Percentiles rank a stretch among this genome's conserved stretches.
Conservation (phyloP, 2,888 invertebrate genomes). For the Lycocerus yunnanus region DNA sequence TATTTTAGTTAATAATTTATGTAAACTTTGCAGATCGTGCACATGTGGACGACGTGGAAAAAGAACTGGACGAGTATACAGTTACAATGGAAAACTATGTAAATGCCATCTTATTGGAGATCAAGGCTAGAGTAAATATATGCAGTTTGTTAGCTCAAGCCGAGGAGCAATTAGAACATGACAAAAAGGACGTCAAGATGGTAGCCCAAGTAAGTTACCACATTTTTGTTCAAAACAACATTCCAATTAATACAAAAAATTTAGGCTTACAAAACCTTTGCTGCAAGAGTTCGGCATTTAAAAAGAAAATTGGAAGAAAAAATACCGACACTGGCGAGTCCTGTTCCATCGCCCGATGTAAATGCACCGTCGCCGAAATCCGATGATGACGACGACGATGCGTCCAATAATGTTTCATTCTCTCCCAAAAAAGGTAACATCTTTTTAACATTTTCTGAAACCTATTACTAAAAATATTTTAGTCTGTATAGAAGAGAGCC, state of each 20-base stretch:
- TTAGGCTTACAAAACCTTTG: constrained; percentile 94
- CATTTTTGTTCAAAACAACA: background rate
- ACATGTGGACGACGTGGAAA: constrained; percentile 84
- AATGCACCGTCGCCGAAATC: constrained; percentile 78
- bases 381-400: constrained; percentile 80
- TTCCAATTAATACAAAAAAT: constrained; percentile 24
- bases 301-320: constrained; percentile 86
- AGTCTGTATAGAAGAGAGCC: background rate
- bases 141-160: constrained; percentile 80
- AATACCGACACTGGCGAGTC: constrained; percentile 70
- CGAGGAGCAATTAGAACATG: constrained; percentile 85
- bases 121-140: constrained; percentile 78
- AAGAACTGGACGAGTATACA: constrained; percentile 83
- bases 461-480: background rate
- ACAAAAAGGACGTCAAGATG: constrained; percentile 92
- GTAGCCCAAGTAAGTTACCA: constrained; percentile 84
- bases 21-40: constrained; percentile 68
- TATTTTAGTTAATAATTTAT: background rate
- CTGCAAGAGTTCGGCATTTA: constrained; percentile 81
- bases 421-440: constrained; percentile 3
- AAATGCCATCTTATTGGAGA: constrained; percentile 78
- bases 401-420: background rate
- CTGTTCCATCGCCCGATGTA: constrained; percentile 72
- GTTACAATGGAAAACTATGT: constrained; percentile 81
- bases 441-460: background rate